Evolutionary conservation across 2,797 vertebrate species (phyloP).

Genomic region (Crenichthys baileyi): DNA sequence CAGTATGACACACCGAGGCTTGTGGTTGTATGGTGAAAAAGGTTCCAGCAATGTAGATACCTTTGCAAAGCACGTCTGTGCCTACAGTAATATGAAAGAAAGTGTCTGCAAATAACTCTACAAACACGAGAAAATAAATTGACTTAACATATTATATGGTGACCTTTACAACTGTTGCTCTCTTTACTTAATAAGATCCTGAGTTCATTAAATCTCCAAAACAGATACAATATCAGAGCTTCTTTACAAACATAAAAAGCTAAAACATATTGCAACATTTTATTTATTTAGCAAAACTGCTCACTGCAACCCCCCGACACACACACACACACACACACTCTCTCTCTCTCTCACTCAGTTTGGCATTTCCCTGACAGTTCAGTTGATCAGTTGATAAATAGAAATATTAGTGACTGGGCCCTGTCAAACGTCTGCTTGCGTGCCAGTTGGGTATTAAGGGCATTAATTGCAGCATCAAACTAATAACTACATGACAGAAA

Average conservation of each 20-base stretch:
- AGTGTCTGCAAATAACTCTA: neutral
- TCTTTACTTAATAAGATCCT: neutral
- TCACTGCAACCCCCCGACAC: neutral
- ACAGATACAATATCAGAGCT: neutral
- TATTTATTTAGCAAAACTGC: neutral
- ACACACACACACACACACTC: neutral
- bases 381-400: constrained; percentile 31
- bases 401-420: constrained; percentile 18
- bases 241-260: neutral
- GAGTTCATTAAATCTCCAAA: neutral
- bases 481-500: constrained; percentile 74
- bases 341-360: neutral
- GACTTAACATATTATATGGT: neutral
- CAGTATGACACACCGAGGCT: neutral
- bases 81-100: neutral
- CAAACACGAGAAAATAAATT: neutral
- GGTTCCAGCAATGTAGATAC: neutral
- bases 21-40: neutral
- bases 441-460: constrained; percentile 52
- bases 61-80: neutral
- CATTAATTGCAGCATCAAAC: constrained; percentile 66
- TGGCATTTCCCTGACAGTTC: constrained; percentile 3
- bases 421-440: constrained; percentile 5
- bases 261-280: neutral
- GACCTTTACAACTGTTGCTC: neutral